Evolutionary conservation across 2,888 invertebrate species (phyloP).

Genomic region (Drosophila rellima): DNA sequence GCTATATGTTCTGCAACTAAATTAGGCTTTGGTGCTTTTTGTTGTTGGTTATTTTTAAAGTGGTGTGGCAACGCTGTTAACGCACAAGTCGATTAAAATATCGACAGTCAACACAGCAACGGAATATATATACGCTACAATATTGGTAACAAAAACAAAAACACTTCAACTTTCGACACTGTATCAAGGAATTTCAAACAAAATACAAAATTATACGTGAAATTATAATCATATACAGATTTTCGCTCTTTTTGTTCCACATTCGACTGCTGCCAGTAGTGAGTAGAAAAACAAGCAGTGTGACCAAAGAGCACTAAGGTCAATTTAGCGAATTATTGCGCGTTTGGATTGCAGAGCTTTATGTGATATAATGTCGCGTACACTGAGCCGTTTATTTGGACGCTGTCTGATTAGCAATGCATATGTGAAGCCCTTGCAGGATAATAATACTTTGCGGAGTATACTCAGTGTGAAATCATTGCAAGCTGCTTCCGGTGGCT

Average conservation of each 20-base stretch:
- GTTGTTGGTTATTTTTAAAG: slow-evolving; percentile 5
- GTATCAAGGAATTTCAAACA: slow-evolving; percentile 18
- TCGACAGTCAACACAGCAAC: slow-evolving; percentile 27
- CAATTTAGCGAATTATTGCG: slow-evolving; percentile 45
- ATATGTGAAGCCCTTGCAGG: slow-evolving; percentile 23
- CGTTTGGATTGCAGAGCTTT: slow-evolving; percentile 44
- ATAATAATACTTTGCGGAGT: slow-evolving; percentile 2
- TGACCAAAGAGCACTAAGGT: slow-evolving; percentile 21
- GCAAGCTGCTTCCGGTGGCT: slow-evolving; percentile 13
- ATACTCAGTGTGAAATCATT: slow-evolving; percentile 21
- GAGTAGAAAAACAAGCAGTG: slow-evolving; percentile 25
- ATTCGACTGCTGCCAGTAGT: slow-evolving; percentile 34
- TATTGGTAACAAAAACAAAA: no score
- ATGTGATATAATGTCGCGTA: slow-evolving; percentile 79
- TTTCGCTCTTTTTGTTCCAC: slow-evolving; percentile 20
- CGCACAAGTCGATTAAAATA: slow-evolving; percentile 29
- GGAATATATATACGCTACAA: slow-evolving; percentile 1
- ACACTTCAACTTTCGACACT: slow-evolving; percentile 38
- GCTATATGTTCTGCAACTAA: background rate
- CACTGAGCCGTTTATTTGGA: slow-evolving; percentile 63
- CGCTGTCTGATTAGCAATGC: slow-evolving; percentile 23
- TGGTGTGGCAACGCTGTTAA: slow-evolving; percentile 34
- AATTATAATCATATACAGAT: slow-evolving; percentile 28
- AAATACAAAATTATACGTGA: slow-evolving; percentile 53
- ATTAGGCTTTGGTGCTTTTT: background rate